phyloP scores from a whole-genome alignment of 2,888 invertebrate genomes.

The Trichogramma dendrolimi region DNA sequence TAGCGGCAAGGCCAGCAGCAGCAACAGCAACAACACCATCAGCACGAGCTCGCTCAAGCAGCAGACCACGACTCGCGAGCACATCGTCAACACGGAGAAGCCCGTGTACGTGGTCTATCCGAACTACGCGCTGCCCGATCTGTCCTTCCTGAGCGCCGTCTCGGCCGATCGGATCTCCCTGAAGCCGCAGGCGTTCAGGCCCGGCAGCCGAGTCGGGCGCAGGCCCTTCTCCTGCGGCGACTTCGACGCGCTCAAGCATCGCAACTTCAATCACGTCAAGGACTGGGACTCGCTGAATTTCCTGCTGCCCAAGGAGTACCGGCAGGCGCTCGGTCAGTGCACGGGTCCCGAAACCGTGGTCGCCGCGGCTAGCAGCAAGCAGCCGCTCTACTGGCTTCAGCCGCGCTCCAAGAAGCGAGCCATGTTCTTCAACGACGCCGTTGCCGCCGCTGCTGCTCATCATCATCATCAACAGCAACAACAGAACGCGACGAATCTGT shows the following conservation, averaged over 20 bases:
- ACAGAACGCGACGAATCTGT: conserved; percentile 54
- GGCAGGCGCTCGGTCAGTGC: conserved; percentile 58
- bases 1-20: neutral
- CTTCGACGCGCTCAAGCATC: conserved; percentile 73
- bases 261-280: conserved; percentile 78
- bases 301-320: conserved; percentile 79
- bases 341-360: conserved; percentile 37
- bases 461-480: no score
- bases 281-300: conserved; percentile 93
- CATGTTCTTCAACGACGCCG: no score
- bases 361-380: conserved; percentile 53
- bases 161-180: conserved; percentile 65
- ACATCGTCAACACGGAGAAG: conserved; percentile 53
- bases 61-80: conserved; percentile 38
- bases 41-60: conserved; percentile 9
- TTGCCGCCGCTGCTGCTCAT: conserved; percentile 51
- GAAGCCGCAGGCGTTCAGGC: conserved; percentile 63
- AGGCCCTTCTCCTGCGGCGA: conserved; percentile 78
- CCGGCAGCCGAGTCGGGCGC: conserved; percentile 42
- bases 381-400: conserved; percentile 42
- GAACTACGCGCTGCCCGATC: conserved; percentile 83
- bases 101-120: conserved; percentile 88
- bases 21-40: conserved; percentile 32
- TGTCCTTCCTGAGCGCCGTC: conserved; percentile 66
- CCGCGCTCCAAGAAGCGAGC: conserved; percentile 33